phyloP scores from a whole-genome alignment of 2,888 invertebrate genomes.

The Orthosia gracilis region DNA sequence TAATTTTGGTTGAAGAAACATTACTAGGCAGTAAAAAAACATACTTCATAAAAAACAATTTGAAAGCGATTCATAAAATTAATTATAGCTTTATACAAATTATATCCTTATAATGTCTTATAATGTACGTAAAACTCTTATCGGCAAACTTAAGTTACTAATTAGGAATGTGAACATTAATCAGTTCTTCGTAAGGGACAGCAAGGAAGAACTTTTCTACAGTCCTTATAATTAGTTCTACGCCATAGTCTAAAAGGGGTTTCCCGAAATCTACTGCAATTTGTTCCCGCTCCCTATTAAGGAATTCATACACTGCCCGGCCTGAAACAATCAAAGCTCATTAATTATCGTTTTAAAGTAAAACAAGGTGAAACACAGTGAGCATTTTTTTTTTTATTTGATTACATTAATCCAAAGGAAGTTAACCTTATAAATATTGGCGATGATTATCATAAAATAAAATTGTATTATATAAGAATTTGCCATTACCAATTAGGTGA shows the following conservation, averaged over 20 bases:
- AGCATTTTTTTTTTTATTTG: neutral
- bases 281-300: slow-evolving; percentile 85
- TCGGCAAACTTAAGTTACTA: slow-evolving; percentile 47
- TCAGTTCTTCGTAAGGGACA: slow-evolving; percentile 85
- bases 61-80: slow-evolving; percentile 52
- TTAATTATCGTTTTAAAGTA: neutral
- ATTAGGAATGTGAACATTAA: slow-evolving; percentile 81
- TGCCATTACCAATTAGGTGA: slow-evolving; percentile 19
- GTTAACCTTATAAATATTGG: slow-evolving; percentile 22
- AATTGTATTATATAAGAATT: neutral
- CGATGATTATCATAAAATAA: slow-evolving; percentile 14
- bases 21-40: neutral
- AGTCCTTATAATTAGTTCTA: slow-evolving; percentile 82
- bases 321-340: slow-evolving; percentile 74
- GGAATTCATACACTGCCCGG: slow-evolving; percentile 80
- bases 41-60: neutral
- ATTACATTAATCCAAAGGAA: slow-evolving; percentile 23
- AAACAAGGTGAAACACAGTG: slow-evolving; percentile 9
- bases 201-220: slow-evolving; percentile 84
- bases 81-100: slow-evolving; percentile 22
- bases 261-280: slow-evolving; percentile 87
- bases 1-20: slow-evolving; percentile 12
- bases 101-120: slow-evolving; percentile 34
- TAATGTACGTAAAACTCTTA: slow-evolving; percentile 18
- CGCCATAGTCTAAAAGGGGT: slow-evolving; percentile 86